Evolutionary conservation across 2,797 vertebrate genomes (phyloP), one percentile per base, ranked within the genome.

Genomic region (Anabacerthia variegaticeps): DNA sequence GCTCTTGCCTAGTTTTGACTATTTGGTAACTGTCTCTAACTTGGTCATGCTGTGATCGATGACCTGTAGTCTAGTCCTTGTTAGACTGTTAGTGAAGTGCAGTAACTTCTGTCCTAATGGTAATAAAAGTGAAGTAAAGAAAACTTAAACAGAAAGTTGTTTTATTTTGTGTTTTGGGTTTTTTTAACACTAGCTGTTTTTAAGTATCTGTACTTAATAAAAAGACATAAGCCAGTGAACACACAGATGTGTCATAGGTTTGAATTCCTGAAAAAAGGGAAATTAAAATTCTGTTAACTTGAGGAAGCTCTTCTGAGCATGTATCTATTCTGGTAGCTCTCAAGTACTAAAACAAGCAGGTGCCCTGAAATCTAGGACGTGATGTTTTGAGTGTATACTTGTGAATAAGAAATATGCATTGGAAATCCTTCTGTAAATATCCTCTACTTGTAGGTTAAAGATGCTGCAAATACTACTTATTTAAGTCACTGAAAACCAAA

Each of bases 361-460:
- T 87, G 32, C n/a, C 19, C 26, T 89, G 52, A 65, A 41, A 72
- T 61, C 22, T 21, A 18, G 74, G 34, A 79, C 34, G 8, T 43
- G n/a, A 51, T 87, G 1, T 28, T 82, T 79, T 65, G 83, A 77
- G 59, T 14, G 10, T 59, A 7, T 36, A 5, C 11, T 73, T 75
- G 6, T 1, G 2, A 76, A 4, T 32, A 43, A 67, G 14, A 59
- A 39, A 28, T 26, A 27, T 2, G 9, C 21, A 15, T 39, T 0
- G 1, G 39, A 43, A 28, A 41, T 63, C 6, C 26, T 86, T 63
- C 39, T 51, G 18, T 76, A 30, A 62, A 4, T 49, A 15, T 69
- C 76, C 37, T 49, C 20, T 56, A 12, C 19, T 49, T 44, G 48
- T 52, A 78, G 48, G 16, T 78, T 84, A 32, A 80, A 86, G 36